Base-by-base conservation (phyloP, 2,113 vertebrate species). In the Hemiscyllium ocellatum region DNA sequence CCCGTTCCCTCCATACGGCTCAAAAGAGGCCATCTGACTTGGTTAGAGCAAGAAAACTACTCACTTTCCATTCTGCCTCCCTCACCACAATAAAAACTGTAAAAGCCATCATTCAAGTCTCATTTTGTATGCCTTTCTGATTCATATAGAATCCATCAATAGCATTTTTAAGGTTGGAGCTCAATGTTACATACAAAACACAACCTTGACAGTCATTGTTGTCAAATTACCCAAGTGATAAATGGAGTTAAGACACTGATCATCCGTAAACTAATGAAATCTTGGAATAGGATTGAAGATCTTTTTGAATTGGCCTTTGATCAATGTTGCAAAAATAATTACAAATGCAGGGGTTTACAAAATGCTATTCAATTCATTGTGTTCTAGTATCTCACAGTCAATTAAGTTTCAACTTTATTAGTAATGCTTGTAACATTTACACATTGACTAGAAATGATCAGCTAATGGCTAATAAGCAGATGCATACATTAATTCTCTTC, bases 361-460 rank as follows among this genome's bases (percentile, higher is more conserved):
- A 29, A 91, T 33, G 19, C 65, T 29, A 65, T 90, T 65, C 26
- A 56, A 29, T 29, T 47, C 2, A 90, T n/a, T 65, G 15, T 56
- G 26, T 90, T 90, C 87, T 29, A 0, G 29, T 61, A 29, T n/a
- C 56, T 65, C 15, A 8, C 2, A 65, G 52, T 65, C 33, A 66
- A 20, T 17, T 91, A 65, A 3, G 8, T n/a, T 80, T n/a, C n/a
- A 80, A 90, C 8, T 90, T 91, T n/a, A 65, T 65, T 91, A 15
- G 15, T 29, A 4, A n/a, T n/a, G 13, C 13, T n/a, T 29, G 65
- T 91, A 91, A 66, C 50, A 87, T 56, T 91, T 65, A 61, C 26
- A 91, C n/a, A 19, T 80, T 80, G 78, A 42, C 89, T 91, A 61
- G 33, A 91, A 91, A 91, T 91, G 56, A 65, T 91, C 89, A 66